Evolutionary conservation across 1,140 invertebrate genomes (phyloP), one percentile per base, ranked within the genome.

Genomic region (Atta cephalotes): DNA sequence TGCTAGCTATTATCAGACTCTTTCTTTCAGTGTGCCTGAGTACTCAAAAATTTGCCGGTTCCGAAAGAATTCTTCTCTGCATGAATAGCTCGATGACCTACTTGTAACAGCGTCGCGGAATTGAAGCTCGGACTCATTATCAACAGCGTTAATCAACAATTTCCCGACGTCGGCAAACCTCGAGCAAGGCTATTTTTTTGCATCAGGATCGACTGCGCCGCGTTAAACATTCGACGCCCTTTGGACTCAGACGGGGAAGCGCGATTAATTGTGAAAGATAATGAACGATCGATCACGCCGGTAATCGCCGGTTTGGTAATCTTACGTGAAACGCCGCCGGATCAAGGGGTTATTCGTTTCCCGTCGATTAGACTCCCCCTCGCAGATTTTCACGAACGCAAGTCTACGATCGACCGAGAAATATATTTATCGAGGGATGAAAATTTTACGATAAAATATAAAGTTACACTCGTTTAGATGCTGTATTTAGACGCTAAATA

Each of bases 131-230:
- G 58, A 60, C 70, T 89, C 82, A 88, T 87, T 89, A 89, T 90
- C 81, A 51, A 51, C 49, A 16, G 80, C 56, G 81, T 88, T 89
- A 89, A 89, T 90, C 89, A 89, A 89, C 89, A 87, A 88, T 88
- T 87, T 90, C 68, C 79, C 87, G 80, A 90, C 45, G 66, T 86
- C 80, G 88, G 82, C 78, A 68, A 62, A 84, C 72, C 89, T 87
- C 89, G 66, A 90, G 86, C 74, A 51, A 53, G 80, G 16, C 56
- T 82, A 68, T 71, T 76, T 77, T 80, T 76, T 88, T 35, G 18
- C 60, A 49, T 85, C 25, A 21, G 16, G 21, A 51, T 84, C 70
- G 70, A 77, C 25, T 18, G 79, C 65, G 21, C 79, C 35, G 39
- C 58, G 65, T 68, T 49, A 51, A 70, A 65, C n/a, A 78, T 63